phyloP scores from a whole-genome alignment of 1,140 invertebrate species.

The Pseudoatta argentina region DNA sequence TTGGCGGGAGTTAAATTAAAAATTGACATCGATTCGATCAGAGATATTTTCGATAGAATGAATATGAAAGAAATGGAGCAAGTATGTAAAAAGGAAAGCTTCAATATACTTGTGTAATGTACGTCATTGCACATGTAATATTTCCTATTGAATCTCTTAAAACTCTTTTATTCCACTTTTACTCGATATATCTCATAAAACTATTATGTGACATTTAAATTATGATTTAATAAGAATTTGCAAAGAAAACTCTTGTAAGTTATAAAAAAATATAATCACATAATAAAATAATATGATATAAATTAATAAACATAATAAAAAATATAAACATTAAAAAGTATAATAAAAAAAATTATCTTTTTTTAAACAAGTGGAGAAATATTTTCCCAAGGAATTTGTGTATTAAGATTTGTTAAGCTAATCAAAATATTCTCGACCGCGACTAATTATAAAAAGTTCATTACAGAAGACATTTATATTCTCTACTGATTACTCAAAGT shows the following conservation, averaged over 20 bases:
- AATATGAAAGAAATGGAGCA: slow-evolving; percentile 10
- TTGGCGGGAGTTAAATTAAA: slow-evolving; percentile 42
- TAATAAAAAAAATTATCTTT: neutral
- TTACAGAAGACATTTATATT: neutral
- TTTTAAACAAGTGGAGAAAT: neutral
- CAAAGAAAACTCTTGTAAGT: neutral
- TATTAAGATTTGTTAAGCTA: neutral
- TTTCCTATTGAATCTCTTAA: neutral
- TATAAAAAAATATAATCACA: neutral
- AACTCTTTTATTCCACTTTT: neutral
- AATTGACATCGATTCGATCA: slow-evolving; percentile 17
- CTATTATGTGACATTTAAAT: neutral
- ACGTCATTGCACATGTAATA: neutral
- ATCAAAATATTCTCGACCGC: slow-evolving; percentile 11
- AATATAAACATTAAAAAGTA: neutral
- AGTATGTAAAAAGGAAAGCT: slow-evolving; percentile 2
- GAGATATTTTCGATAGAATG: slow-evolving; percentile 1
- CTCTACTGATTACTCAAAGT: neutral
- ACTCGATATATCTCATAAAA: neutral
- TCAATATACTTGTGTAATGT: neutral
- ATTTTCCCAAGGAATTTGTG: neutral
- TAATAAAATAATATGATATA: neutral
- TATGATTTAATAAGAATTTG: neutral
- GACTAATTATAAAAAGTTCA: neutral
- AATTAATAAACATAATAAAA: neutral